Percentiles rank a stretch among this genome's conserved stretches.
Conservation (phyloP, 2,113 vertebrate species). For the Anoura caudifer region DNA sequence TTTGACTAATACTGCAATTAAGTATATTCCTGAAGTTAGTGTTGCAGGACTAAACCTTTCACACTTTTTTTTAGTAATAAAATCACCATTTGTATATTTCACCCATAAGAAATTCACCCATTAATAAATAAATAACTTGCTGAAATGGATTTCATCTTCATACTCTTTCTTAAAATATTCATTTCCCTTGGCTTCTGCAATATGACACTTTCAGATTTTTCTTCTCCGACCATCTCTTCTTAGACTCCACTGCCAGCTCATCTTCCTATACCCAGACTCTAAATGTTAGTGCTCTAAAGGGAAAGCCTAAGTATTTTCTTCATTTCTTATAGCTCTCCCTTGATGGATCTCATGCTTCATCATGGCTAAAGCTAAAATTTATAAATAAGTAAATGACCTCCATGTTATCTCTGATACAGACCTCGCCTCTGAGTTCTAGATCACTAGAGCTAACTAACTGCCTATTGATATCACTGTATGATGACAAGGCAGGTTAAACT, state of each 20-base stretch:
- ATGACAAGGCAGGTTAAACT: neutral
- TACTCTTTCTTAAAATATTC: neutral
- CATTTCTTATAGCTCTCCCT: neutral
- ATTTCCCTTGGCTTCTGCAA: neutral
- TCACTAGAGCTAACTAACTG: neutral
- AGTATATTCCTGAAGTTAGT: neutral
- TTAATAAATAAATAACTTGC: conserved; percentile 7
- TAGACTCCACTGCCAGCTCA: neutral
- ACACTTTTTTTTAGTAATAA: neutral
- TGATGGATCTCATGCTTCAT: neutral
- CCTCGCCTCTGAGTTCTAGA: neutral
- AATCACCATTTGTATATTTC: neutral
- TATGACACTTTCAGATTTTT: neutral
- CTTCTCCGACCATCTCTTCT: neutral
- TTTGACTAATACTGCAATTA: neutral
- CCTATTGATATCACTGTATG: neutral
- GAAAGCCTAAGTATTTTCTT: neutral
- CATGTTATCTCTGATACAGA: neutral
- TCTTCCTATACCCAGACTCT: neutral
- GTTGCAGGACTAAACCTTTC: neutral
- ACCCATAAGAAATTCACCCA: neutral
- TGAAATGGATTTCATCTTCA: neutral
- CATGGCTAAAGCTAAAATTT: neutral
- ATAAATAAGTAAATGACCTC: neutral
- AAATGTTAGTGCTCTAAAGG: neutral